These are phyloP conservation scores for Upupa epops DNA, from an alignment of 2,113 vertebrate species.

Conservation along the genomic window DNA sequence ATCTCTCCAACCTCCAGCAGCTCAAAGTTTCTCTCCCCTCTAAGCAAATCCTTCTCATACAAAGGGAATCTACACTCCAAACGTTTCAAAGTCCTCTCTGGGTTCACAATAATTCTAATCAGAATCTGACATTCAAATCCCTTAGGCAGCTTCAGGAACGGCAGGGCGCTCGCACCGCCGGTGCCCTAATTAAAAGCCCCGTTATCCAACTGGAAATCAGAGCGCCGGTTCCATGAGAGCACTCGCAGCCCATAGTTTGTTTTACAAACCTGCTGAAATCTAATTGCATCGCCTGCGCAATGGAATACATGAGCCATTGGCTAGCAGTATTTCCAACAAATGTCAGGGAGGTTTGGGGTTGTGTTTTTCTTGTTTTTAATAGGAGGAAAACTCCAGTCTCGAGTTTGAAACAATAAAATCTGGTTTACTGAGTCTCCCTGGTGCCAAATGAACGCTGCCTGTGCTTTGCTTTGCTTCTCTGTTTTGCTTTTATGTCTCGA, in stretches of 20 bases:
- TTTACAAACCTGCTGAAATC: slow-evolving; percentile 34
- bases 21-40: neutral
- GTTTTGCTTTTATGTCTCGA: slow-evolving; percentile 8
- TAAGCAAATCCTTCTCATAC: neutral
- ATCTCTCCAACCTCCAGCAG: neutral
- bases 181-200: slow-evolving; percentile 35
- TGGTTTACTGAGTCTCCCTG: neutral
- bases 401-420: slow-evolving; percentile 52
- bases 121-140: slow-evolving; percentile 4
- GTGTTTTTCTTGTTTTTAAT: neutral
- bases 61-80: neutral
- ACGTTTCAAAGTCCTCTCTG: neutral
- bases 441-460: slow-evolving; percentile 53
- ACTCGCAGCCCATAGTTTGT: slow-evolving; percentile 10
- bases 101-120: neutral
- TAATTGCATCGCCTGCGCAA: slow-evolving; percentile 46
- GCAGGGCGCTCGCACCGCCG: neutral
- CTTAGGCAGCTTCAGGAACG: neutral
- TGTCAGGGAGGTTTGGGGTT: slow-evolving; percentile 32
- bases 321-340: slow-evolving; percentile 57
- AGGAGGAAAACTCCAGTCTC: slow-evolving; percentile 39
- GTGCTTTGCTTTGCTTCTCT: slow-evolving; percentile 45
- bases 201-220: slow-evolving; percentile 16
- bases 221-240: slow-evolving; percentile 33
- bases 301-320: slow-evolving; percentile 56